phyloP scores from a whole-genome alignment of 2,113 vertebrate genomes.

The Myotis lucifugus region DNA sequence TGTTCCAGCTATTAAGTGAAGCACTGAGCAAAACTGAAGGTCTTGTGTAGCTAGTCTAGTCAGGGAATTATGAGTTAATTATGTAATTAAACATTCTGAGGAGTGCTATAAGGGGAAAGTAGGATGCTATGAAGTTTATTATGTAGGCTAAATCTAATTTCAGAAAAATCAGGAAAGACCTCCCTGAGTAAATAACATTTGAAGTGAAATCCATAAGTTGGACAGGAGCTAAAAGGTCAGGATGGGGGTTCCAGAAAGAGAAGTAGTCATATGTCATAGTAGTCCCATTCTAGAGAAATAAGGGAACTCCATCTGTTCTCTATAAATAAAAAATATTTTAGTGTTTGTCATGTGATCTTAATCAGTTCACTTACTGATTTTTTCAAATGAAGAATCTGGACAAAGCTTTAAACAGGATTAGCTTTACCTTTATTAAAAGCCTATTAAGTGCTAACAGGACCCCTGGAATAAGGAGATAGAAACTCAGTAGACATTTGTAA shows the following conservation, averaged over 20 bases:
- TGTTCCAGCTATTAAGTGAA: neutral
- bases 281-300: neutral
- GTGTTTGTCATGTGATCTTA: neutral
- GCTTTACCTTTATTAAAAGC: neutral
- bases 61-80: neutral
- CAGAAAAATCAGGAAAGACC: neutral
- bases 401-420: neutral
- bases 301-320: neutral
- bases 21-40: neutral
- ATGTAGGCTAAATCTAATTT: neutral
- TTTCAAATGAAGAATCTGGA: neutral
- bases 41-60: neutral
- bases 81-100: neutral
- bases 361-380: neutral
- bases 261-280: neutral
- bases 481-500: neutral
- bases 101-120: neutral
- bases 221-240: neutral
- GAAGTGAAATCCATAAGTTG: neutral
- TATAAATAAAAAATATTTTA: conserved; percentile 2
- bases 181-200: neutral
- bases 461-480: neutral
- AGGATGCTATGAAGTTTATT: neutral
- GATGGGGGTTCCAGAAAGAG: neutral
- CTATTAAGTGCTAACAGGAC: neutral